Evolutionary conservation across 2,888 invertebrate species (phyloP), one percentile per base, ranked within the genome.

Genomic region (Cerceris rybyensis): DNA sequence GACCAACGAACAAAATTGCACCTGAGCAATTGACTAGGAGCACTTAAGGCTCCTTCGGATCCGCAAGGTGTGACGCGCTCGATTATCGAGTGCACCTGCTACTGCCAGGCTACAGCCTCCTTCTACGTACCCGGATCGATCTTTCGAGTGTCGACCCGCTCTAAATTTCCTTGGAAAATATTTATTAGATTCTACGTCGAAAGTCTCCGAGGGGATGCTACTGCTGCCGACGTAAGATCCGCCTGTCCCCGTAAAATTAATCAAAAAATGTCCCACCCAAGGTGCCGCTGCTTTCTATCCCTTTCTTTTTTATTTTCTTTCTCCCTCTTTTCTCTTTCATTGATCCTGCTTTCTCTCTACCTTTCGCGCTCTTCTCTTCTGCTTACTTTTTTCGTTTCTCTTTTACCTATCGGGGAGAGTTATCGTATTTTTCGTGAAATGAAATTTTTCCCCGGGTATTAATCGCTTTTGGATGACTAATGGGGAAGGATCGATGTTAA

Each of bases 21-120:
- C 77, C 86, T 77, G 81, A 80, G 80, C 79, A 81, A 87, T 86
- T 81, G 87, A 81, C 82, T 81, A 60, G 70, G 69, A 75, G 74
- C 81, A 78, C 78, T 84, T 82, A 78, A 74, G 75, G 67, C 63
- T 49, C 74, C 79, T 61, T 85, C 75, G 70, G 70, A 67, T 69
- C 72, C 75, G 73, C 58, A 66, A 82, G 72, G 76, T 80, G 78
- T 70, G 80, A 85, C 76, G 84, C 50, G 71, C 71, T 54, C 84
- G 85, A 82, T 84, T 84, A 84, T 84, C 81, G 83, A 74, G 60
- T 52, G 79, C 85, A 84, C 83, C 84, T 84, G 85, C 77, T 82
- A 75, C 80, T 28, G 28, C 28, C 28, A 28, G 28, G 28, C 28
- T 28, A 28, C 28, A 28, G 28, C 28, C 28, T 28, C 28, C 28